phyloP scores from a whole-genome alignment of 37 sponge, comb jelly and placozoan genomes.

The Trichoplax adhaerens region DNA sequence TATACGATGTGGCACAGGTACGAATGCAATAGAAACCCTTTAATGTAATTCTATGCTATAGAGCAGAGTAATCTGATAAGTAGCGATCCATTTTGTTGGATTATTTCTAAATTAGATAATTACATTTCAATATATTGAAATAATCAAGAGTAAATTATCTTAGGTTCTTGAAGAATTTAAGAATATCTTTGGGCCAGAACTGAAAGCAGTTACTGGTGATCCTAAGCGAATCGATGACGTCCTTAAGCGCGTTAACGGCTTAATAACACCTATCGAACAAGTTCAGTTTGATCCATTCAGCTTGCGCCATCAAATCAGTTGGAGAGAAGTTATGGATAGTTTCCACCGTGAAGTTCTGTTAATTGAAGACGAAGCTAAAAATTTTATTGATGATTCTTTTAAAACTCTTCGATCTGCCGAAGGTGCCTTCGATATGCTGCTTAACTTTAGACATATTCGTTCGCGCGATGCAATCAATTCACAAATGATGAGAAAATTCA shows the following conservation, averaged over 20 bases:
- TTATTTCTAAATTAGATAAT: not conserved
- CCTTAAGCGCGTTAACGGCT: conserved; percentile 50
- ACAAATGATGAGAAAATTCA: conserved; percentile 92
- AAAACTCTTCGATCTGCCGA: conserved; percentile 87
- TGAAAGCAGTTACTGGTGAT: conserved; percentile 96
- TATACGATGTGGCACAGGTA: conserved; percentile 60
- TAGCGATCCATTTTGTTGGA: not conserved
- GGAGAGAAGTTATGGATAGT: conserved; percentile 71
- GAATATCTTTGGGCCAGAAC: conserved; percentile 96
- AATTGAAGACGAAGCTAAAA: conserved; percentile 74
- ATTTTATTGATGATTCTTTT: conserved; percentile 95
- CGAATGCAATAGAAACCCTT: conserved; percentile 11
- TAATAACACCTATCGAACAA: conserved; percentile 47
- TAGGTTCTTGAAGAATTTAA: conserved; percentile 78
- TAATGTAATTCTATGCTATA: too few relatives aligned
- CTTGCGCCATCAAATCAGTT: conserved; percentile 41
- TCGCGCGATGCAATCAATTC: conserved; percentile 80
- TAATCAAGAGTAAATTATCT: not conserved
- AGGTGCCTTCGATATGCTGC: conserved; percentile 97
- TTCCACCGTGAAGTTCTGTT: conserved; percentile 75
- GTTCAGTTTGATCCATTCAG: conserved; percentile 77
- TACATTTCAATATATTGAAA: not conserved
- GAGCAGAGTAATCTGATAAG: not conserved
- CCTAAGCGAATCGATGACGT: conserved; percentile 66
- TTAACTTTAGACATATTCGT: conserved; percentile 85